Conservation (phyloP, 2,888 invertebrate species). For the Folsomia candida region DNA sequence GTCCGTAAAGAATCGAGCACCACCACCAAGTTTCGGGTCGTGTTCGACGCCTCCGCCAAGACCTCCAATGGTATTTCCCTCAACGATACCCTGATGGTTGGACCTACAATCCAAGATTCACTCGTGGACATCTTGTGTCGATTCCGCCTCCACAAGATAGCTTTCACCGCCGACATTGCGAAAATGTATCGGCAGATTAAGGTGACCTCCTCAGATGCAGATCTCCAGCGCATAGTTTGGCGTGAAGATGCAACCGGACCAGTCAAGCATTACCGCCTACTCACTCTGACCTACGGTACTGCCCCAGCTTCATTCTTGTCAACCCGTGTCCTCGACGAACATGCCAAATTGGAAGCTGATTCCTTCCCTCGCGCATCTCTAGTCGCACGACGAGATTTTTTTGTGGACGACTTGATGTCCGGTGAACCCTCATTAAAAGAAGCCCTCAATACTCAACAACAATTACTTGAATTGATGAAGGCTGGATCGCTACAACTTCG, state of each 20-base stretch:
- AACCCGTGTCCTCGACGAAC: conserved; percentile 39
- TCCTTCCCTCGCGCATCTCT: conserved; percentile 31
- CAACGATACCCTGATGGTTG: neutral
- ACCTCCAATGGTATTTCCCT: neutral
- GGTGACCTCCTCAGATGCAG: conserved; percentile 47
- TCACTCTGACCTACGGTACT: conserved; percentile 53
- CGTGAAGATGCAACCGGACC: conserved; percentile 39
- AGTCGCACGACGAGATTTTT: conserved; percentile 46
- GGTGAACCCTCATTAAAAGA: too few species aligned
- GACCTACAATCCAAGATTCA: too few species aligned
- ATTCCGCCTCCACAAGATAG: too few species aligned
- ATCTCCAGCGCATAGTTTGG: conserved; percentile 54
- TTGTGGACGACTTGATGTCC: too few species aligned
- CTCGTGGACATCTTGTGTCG: too few species aligned
- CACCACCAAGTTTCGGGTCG: neutral
- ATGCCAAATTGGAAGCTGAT: conserved; percentile 46
- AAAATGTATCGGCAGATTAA: too few species aligned
- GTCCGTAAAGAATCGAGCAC: neutral
- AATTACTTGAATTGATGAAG: neutral
- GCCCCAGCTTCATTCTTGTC: conserved; percentile 49
- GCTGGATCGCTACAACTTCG: neutral
- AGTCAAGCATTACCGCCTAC: conserved; percentile 38
- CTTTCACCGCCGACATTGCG: too few species aligned
- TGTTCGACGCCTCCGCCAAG: too few species aligned
- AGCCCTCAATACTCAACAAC: neutral